Base-by-base conservation (phyloP, 2,113 vertebrate genomes). In the Bambusicola thoracicus region DNA sequence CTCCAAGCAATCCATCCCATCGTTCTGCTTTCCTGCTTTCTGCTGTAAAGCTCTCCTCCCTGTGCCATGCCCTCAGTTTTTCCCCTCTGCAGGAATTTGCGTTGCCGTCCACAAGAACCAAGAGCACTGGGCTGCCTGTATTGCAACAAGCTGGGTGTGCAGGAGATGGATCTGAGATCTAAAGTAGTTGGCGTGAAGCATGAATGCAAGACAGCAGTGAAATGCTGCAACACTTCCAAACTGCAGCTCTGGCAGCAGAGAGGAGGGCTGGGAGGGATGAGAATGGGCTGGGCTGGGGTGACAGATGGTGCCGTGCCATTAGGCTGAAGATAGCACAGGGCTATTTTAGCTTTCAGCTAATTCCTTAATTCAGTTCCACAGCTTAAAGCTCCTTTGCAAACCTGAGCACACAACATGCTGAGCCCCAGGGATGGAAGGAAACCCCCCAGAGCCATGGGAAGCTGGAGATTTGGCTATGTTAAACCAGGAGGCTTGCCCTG, bases 371-470 rank as follows among this genome's bases (percentile, higher is more conserved):
- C 87, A 32, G 44, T 76, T 30, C 74, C 49, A 20, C 24, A 40
- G 4, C 65, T 65, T 44, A 51, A 78, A 82, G 72, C 76, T 68
- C 55, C 76, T 75, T 63, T 69, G 55, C 55, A 36, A 72, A 41
- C 58, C 14, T 0, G 19, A 63, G n/a, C 24, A 9, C 5, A 1
- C 10, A 11, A 34, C 53, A 3, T 10, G 51, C 14, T 59, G 36
- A 10, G 8, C 8, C 30, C 13, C 48, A 27, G 29, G 72, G n/a
- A 48, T 16, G 36, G 61, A n/a, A n/a, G 30, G 55, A n/a, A 56
- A 19, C n/a, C 15, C 65, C 29, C 32, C 48, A 34, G 20, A 84
- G n/a, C 61, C 55, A 56, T 25, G 27, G 41, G 20, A 74, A 53
- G 11, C 27, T 53, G 51, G 51, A 53, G 51, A 53, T 53, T 17